phyloP scores from a whole-genome alignment of 1,140 invertebrate genomes.

The Ceratitis capitata region DNA sequence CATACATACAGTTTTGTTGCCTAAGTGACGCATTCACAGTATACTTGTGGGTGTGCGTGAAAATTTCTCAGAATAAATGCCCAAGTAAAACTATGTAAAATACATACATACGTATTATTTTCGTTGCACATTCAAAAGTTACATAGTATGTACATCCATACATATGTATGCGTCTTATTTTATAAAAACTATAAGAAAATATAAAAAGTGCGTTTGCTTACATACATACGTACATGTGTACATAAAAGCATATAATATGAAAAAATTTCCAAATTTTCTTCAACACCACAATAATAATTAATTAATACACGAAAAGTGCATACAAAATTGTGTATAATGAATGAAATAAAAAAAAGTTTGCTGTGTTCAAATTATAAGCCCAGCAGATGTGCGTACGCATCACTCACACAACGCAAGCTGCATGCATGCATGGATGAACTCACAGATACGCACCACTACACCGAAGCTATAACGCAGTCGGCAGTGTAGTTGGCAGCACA shows the following conservation, averaged over 20 bases:
- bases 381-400: slow-evolving; percentile 44
- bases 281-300: too few species aligned
- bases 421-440: background rate
- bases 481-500: slow-evolving; percentile 43
- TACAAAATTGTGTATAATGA: slow-evolving; percentile 42
- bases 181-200: background rate
- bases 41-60: background rate
- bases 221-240: background rate
- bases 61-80: background rate
- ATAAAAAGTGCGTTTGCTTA: background rate
- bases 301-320: slow-evolving; percentile 38
- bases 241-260: background rate
- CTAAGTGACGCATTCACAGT: background rate
- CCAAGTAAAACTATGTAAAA: background rate
- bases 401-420: background rate
- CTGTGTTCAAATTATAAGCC: slow-evolving; percentile 42
- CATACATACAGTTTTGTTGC: background rate
- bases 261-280: too few species aligned
- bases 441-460: slow-evolving; percentile 46
- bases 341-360: slow-evolving; percentile 1
- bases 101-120: background rate
- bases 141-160: background rate
- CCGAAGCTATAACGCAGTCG: slow-evolving; percentile 45
- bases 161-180: background rate
- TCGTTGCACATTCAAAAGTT: too few species aligned